These are phyloP conservation scores for Leucophenga montana DNA, from an alignment of 2,888 invertebrate genomes.

Conservation along the genomic window DNA sequence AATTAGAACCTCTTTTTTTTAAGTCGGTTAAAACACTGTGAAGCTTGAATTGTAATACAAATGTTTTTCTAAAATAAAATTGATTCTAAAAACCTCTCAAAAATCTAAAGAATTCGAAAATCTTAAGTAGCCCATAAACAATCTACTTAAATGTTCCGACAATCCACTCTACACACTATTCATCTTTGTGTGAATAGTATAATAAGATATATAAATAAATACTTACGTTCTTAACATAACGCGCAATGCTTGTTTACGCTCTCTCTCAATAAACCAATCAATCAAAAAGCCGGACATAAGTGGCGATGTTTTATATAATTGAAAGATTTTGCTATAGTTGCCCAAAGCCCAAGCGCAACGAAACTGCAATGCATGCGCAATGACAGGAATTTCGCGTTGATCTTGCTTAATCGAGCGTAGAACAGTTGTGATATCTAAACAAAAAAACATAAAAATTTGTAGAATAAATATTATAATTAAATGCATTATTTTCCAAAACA, in stretches of 20 bases:
- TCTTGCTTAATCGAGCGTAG: conserved; percentile 85
- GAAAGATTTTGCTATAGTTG: conserved; percentile 94
- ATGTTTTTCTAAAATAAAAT: too few species aligned
- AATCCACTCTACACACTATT: too few species aligned
- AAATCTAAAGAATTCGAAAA: too few species aligned
- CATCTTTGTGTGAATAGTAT: conserved; percentile 18
- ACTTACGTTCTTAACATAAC: conserved; percentile 98
- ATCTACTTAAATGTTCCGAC: too few species aligned
- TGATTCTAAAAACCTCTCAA: too few species aligned
- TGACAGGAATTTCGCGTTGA: conserved; percentile 86
- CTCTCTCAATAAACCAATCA: conserved; percentile 98
- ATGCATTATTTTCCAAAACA: too few species aligned
- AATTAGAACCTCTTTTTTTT: too few species aligned
- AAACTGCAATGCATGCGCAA: conserved; percentile 89
- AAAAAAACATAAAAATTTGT: conserved; percentile 12
- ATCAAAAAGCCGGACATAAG: conserved; percentile 97
- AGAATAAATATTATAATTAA: background rate
- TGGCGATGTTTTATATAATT: conserved; percentile 90
- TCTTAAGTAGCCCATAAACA: too few species aligned
- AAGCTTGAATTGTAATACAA: too few species aligned
- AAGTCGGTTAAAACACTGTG: too few species aligned
- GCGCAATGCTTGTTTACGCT: conserved; percentile 92
- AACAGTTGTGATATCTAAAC: conserved; percentile 91
- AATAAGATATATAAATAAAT: conserved; percentile 56
- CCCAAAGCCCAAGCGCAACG: conserved; percentile 94